Conservation (phyloP, 2,113 vertebrate species). For the Aplodontia rufa region DNA sequence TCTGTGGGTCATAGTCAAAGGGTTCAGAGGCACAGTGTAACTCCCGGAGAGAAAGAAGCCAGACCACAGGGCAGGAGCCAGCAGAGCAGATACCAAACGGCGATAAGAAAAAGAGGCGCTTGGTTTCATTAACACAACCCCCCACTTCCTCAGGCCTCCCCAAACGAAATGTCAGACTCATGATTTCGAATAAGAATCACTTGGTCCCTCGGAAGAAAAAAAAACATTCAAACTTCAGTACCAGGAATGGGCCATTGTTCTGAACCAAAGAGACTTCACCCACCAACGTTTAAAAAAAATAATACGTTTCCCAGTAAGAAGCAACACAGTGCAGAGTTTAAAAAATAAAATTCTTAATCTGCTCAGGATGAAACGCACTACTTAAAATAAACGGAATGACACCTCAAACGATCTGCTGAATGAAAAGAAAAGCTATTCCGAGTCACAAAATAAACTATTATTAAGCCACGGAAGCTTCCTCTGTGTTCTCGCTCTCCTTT, state of each 20-base stretch:
- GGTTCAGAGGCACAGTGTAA: constrained; percentile 69
- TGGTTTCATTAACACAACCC: constrained; percentile 76
- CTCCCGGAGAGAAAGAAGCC: constrained; percentile 69
- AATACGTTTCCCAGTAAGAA: background rate
- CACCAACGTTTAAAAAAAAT: background rate
- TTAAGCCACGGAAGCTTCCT: constrained; percentile 25
- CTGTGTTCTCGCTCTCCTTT: constrained; percentile 32
- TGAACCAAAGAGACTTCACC: background rate
- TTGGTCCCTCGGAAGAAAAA: constrained; percentile 32
- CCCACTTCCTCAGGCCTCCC: constrained; percentile 65
- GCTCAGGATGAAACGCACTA: constrained; percentile 46
- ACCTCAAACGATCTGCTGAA: constrained; percentile 62
- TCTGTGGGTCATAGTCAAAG: constrained; percentile 80
- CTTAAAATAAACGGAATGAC: constrained; percentile 68
- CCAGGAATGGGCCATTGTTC: background rate
- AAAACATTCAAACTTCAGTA: constrained; percentile 20
- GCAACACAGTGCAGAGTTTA: background rate
- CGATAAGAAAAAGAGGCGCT: constrained; percentile 81
- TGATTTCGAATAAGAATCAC: background rate
- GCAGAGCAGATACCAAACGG: constrained; percentile 74
- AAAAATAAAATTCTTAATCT: constrained; percentile 58
- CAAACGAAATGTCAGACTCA: constrained; percentile 54
- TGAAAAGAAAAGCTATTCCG: constrained; percentile 63
- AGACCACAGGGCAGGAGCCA: constrained; percentile 78
- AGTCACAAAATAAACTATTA: constrained; percentile 58